Percentiles rank a stretch among this genome's conserved stretches.
Evolutionary conservation across 2,888 invertebrate genomes (phyloP).

Genomic region (Drosophila kambysellisi): DNA sequence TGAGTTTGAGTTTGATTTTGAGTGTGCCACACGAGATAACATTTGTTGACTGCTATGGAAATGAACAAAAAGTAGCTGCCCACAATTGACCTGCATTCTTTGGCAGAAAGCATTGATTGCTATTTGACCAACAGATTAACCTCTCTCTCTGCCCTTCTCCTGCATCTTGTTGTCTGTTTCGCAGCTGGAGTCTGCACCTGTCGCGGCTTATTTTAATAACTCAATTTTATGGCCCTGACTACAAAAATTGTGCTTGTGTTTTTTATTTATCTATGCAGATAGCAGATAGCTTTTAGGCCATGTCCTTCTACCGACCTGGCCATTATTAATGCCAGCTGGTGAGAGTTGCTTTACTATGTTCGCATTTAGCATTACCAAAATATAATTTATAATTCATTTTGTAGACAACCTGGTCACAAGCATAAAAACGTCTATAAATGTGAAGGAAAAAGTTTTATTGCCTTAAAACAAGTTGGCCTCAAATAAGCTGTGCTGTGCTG

Average conservation of each 20-base stretch:
- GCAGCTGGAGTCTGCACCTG: constrained; percentile 39
- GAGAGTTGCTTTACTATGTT: constrained; percentile 37
- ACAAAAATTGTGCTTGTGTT: constrained; percentile 45
- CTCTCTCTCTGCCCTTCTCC: background rate
- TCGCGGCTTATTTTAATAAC: constrained; percentile 66
- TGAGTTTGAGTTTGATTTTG: constrained; percentile 11
- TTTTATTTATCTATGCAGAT: constrained; percentile 51
- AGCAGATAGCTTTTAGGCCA: constrained; percentile 44
- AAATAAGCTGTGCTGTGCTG: constrained; percentile 15
- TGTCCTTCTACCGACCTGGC: constrained; percentile 64
- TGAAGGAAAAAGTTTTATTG: constrained; percentile 70
- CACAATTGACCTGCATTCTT: constrained; percentile 66
- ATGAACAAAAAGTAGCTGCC: constrained; percentile 32
- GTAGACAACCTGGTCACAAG: constrained; percentile 54
- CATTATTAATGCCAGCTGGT: constrained; percentile 65
- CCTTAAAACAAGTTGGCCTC: constrained; percentile 67
- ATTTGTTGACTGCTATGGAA: constrained; percentile 31
- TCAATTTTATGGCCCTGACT: constrained; percentile 70
- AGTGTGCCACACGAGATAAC: background rate
- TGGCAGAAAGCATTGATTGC: constrained; percentile 56
- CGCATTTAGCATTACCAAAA: constrained; percentile 52
- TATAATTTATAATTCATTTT: constrained; percentile 74
- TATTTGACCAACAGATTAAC: constrained; percentile 40
- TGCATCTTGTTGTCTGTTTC: background rate
- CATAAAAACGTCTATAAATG: constrained; percentile 73